Evolutionary conservation across 2,888 invertebrate species (phyloP).

Genomic region (Melieria picta): DNA sequence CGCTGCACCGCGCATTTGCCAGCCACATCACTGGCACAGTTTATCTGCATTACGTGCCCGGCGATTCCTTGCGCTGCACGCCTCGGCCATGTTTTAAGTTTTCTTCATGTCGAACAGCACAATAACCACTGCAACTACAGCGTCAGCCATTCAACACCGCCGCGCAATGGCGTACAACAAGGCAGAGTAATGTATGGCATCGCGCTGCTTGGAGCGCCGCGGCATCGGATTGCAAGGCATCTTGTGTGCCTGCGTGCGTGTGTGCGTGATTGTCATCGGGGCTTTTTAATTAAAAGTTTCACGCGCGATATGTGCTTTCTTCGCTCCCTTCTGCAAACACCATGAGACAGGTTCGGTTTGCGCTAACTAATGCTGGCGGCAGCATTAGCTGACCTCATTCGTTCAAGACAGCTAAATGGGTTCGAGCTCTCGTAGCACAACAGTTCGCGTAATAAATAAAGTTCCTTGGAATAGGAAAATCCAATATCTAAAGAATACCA

Average conservation of each 20-base stretch:
- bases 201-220: too few relatives aligned
- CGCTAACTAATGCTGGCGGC: too few relatives aligned
- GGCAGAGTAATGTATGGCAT: background rate
- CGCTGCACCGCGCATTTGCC: background rate
- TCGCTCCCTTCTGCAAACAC: too few relatives aligned
- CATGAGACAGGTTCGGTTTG: too few relatives aligned
- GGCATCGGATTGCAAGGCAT: too few relatives aligned
- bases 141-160: background rate
- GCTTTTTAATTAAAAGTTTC: slow-evolving; percentile 61
- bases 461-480: too few relatives aligned
- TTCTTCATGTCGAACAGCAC: background rate
- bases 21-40: slow-evolving; percentile 16
- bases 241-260: slow-evolving; percentile 20
- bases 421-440: too few relatives aligned
- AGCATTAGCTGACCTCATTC: too few relatives aligned
- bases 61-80: slow-evolving; percentile 21
- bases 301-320: slow-evolving; percentile 31
- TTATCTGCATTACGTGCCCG: slow-evolving; percentile 29
- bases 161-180: background rate
- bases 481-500: too few relatives aligned
- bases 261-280: slow-evolving; percentile 44
- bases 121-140: background rate
- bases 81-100: background rate
- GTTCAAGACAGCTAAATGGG: too few relatives aligned
- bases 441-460: too few relatives aligned